A percentile compares a stretch with the other conserved stretches of the same genome.
Evolutionary conservation across 2,888 invertebrate species (phyloP).

Genomic region (Papilio elwesi): DNA sequence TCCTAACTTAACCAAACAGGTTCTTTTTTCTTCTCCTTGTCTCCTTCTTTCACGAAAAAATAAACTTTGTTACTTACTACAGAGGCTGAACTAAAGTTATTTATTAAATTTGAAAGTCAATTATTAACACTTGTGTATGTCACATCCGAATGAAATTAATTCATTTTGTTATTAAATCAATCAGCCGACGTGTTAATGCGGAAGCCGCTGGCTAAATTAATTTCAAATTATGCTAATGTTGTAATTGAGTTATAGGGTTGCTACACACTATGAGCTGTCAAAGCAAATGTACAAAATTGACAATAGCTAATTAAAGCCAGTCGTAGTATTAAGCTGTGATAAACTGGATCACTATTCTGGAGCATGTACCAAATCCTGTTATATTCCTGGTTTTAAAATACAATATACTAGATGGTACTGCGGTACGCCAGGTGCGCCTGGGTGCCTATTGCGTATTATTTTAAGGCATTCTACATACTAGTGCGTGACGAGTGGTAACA

Average conservation of each 20-base stretch:
- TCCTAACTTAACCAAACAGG: no score
- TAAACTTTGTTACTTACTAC: no score
- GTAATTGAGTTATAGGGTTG: constrained; percentile 15
- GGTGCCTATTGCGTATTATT: not conserved
- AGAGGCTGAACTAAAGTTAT: not conserved
- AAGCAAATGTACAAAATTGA: not conserved
- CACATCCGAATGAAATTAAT: constrained; percentile 1
- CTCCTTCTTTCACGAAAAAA: no score
- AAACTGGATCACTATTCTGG: no score
- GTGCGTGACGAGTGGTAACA: not conserved
- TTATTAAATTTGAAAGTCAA: not conserved
- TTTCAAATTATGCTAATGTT: constrained; percentile 30
- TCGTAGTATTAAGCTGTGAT: no score
- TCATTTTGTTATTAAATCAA: constrained; percentile 15
- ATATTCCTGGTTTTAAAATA: no score
- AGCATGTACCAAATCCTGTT: no score
- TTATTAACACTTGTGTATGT: not conserved
- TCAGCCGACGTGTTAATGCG: constrained; percentile 24
- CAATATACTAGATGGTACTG: no score
- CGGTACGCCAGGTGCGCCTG: no score
- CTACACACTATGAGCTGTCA: not conserved
- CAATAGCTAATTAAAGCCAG: no score
- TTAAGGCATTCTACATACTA: not conserved
- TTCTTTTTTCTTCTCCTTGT: no score
- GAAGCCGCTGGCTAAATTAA: constrained; percentile 28